Evolutionary conservation across 1,140 invertebrate genomes (phyloP).

Genomic region (Pygmarrhopalites habei): DNA sequence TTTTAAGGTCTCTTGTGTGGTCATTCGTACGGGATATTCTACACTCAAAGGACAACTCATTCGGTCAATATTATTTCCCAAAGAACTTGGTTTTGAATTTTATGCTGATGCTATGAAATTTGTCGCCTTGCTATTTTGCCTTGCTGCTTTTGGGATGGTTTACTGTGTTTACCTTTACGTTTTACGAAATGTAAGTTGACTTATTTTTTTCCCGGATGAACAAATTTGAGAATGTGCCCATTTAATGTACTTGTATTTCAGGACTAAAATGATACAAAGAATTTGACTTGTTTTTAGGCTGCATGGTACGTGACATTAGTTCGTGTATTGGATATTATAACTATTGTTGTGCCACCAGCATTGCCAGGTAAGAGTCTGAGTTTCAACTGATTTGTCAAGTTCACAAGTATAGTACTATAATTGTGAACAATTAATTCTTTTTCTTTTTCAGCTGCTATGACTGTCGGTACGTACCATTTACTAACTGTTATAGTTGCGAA

Average conservation of each 20-base stretch:
- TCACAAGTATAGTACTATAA: too few relatives aligned
- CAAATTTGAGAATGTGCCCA: too few relatives aligned
- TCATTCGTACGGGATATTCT: constrained; percentile 52
- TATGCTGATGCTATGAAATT: constrained; percentile 53
- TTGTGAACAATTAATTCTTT: too few relatives aligned
- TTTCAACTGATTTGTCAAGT: too few relatives aligned
- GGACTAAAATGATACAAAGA: too few relatives aligned
- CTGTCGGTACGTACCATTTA: constrained; percentile 64
- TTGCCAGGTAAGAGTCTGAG: too few relatives aligned
- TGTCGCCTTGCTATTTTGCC: constrained; percentile 45
- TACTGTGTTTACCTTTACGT: constrained; percentile 47
- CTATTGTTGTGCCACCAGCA: constrained; percentile 86
- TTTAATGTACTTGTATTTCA: too few relatives aligned
- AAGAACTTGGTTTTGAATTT: constrained; percentile 55
- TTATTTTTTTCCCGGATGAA: too few relatives aligned
- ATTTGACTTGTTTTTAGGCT: too few relatives aligned
- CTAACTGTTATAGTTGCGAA: too few relatives aligned
- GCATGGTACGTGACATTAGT: constrained; percentile 57
- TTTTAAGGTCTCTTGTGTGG: constrained; percentile 46
- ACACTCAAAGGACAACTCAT: constrained; percentile 57
- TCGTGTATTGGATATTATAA: constrained; percentile 80
- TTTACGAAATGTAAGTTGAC: constrained; percentile 38
- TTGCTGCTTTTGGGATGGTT: constrained; percentile 49
- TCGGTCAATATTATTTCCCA: constrained; percentile 55
- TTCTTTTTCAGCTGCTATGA: constrained; percentile 82